Conservation (phyloP, 2,888 invertebrate species). For the Hypselothyrea guttata region DNA sequence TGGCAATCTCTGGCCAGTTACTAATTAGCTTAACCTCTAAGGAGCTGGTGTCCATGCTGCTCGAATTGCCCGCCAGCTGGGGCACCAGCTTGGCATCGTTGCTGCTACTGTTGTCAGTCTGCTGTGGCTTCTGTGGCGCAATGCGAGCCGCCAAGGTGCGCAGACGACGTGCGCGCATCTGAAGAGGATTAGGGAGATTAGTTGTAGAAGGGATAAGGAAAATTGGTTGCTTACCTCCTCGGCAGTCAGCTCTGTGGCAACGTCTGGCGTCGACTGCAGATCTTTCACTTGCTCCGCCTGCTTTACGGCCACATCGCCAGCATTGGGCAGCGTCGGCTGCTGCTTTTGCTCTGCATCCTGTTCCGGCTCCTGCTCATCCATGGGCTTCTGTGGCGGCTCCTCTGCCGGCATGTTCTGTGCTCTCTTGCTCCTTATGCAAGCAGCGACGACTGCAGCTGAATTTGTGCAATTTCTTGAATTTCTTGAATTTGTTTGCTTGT, state of each 20-base stretch:
- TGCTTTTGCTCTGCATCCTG: conserved; percentile 10
- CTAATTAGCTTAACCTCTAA: conserved; percentile 25
- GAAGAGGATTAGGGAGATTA: conserved; percentile 69
- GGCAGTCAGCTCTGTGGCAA: conserved; percentile 90
- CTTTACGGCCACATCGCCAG: conserved; percentile 17
- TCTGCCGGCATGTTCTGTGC: conserved; percentile 60
- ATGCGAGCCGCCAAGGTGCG: conserved; percentile 77
- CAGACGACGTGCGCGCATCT: conserved; percentile 80
- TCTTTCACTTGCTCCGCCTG: conserved; percentile 22
- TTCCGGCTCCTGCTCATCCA: conserved; percentile 62
- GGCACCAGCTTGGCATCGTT: conserved; percentile 79
- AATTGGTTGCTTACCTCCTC: conserved; percentile 89
- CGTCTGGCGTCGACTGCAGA: conserved; percentile 10
- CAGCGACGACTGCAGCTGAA: too few relatives aligned
- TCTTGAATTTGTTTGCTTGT: conserved; percentile 34
- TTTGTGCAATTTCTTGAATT: conserved; percentile 35
- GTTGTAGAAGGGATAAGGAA: background rate
- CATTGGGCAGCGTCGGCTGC: conserved; percentile 10
- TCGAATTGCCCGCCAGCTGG: conserved; percentile 42
- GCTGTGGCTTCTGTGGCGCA: conserved; percentile 37
- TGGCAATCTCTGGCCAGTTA: conserved; percentile 42
- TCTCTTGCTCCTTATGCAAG: conserved; percentile 6
- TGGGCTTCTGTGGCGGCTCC: conserved; percentile 59
- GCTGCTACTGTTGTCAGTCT: conserved; percentile 54
- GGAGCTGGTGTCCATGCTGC: conserved; percentile 28